These are phyloP conservation scores for Austrolebias charrua DNA, from an alignment of 2,797 vertebrate genomes.

Conservation along the genomic window DNA sequence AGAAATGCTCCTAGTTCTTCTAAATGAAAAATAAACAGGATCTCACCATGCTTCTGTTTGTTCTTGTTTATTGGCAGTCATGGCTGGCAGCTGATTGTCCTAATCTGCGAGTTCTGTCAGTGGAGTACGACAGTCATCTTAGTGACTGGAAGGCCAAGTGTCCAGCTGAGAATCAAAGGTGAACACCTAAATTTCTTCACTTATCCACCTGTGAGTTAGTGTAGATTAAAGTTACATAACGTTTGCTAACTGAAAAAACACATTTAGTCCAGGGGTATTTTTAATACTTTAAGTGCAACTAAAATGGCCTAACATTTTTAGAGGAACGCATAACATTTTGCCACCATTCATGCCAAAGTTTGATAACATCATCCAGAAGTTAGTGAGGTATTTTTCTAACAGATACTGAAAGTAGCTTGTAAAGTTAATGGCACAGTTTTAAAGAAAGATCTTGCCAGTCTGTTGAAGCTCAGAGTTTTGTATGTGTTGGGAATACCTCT, in stretches of 20 bases:
- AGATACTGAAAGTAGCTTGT: too few relatives aligned
- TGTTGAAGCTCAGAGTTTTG: too few relatives aligned
- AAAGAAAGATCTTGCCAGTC: too few relatives aligned
- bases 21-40: not conserved
- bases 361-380: too few relatives aligned
- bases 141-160: slow-evolving; percentile 96
- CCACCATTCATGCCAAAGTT: too few relatives aligned
- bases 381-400: too few relatives aligned
- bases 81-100: slow-evolving; percentile 96
- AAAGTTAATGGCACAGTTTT: too few relatives aligned
- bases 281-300: too few relatives aligned
- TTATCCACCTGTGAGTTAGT: not conserved
- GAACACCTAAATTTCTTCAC: slow-evolving; percentile 8
- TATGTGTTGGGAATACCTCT: too few relatives aligned
- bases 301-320: too few relatives aligned
- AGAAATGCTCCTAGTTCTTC: not conserved
- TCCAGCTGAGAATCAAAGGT: slow-evolving; percentile 93
- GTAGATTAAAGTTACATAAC: not conserved
- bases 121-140: slow-evolving; percentile 95
- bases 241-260: not conserved
- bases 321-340: too few relatives aligned
- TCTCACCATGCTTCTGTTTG: slow-evolving; percentile 13
- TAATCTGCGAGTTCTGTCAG: slow-evolving; percentile 90
- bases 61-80: slow-evolving; percentile 72
- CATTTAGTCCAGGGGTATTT: too few relatives aligned